Conservation (phyloP, 2,888 invertebrate species). For the Folsomia manolachei region DNA sequence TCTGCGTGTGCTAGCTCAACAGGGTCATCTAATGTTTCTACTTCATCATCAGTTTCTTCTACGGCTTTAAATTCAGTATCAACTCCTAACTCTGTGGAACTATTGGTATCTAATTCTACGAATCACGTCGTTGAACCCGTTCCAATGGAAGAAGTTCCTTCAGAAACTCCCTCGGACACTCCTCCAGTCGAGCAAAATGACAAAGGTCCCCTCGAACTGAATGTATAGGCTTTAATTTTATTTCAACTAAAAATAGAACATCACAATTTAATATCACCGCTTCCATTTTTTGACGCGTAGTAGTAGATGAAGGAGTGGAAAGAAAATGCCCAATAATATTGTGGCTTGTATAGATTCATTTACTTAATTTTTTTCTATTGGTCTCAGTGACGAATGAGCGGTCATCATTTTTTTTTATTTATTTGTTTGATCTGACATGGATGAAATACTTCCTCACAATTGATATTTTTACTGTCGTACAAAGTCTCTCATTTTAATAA, state of each 20-base stretch:
- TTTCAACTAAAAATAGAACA: background rate
- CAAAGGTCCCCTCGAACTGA: no score
- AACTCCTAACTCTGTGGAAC: conserved; percentile 39
- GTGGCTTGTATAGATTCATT: no score
- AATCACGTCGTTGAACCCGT: conserved; percentile 34
- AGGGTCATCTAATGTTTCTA: conserved; percentile 34
- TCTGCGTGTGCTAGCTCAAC: conserved; percentile 36
- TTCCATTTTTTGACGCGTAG: background rate
- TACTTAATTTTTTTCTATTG: background rate
- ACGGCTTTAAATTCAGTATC: conserved; percentile 41
- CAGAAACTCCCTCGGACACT: conserved; percentile 24
- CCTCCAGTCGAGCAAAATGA: background rate
- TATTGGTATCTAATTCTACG: conserved; percentile 42
- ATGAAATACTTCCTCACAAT: background rate
- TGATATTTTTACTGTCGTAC: conserved; percentile 21
- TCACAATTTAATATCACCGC: background rate
- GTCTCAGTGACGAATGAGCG: background rate
- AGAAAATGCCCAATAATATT: no score
- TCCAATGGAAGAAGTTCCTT: conserved; percentile 36
- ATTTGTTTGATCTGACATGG: background rate
- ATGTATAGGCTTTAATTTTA: background rate
- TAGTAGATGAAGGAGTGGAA: no score
- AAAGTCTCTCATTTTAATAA: background rate
- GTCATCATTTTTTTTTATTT: background rate
- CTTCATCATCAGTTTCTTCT: conserved; percentile 39